Evolutionary conservation across 2,113 vertebrate genomes (phyloP).

Genomic region (Oriolus oriolus): DNA sequence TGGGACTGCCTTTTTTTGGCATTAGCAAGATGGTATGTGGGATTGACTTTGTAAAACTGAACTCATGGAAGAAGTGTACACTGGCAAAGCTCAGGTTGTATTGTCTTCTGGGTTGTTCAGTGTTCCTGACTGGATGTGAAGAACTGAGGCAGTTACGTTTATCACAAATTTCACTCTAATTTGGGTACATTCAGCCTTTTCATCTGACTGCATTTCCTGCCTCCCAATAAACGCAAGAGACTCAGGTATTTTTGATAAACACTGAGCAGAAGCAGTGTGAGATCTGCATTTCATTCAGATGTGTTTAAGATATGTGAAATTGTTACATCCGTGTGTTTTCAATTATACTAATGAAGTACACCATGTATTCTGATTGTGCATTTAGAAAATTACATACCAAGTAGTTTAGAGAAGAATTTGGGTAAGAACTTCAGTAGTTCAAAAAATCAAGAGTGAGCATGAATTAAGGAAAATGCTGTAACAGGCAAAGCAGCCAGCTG

Average conservation of each 20-base stretch:
- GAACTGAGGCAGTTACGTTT: not conserved
- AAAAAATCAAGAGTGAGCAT: not conserved
- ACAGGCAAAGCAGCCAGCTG: not conserved
- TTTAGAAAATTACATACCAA: not conserved
- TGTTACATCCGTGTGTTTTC: not conserved
- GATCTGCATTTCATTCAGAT: not conserved
- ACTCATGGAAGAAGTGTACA: not conserved
- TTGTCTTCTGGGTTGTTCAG: not conserved
- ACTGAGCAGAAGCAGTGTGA: not conserved
- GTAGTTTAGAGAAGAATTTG: not conserved
- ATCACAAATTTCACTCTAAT: not conserved
- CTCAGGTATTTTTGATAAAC: not conserved
- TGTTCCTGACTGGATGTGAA: not conserved
- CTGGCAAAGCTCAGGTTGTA: not conserved
- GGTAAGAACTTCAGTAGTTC: not conserved
- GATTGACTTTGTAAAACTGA: not conserved
- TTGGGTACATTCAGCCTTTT: not conserved
- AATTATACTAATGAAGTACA: not conserved
- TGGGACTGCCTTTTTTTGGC: not conserved
- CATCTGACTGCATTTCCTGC: not conserved
- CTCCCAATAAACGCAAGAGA: not conserved
- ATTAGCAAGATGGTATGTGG: not conserved
- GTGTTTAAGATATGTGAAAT: not conserved
- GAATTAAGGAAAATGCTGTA: not conserved
- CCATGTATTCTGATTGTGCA: not conserved